These are phyloP conservation scores for Gryllus longicercus DNA, from an alignment of 2,888 invertebrate species.

Conservation along the genomic window DNA sequence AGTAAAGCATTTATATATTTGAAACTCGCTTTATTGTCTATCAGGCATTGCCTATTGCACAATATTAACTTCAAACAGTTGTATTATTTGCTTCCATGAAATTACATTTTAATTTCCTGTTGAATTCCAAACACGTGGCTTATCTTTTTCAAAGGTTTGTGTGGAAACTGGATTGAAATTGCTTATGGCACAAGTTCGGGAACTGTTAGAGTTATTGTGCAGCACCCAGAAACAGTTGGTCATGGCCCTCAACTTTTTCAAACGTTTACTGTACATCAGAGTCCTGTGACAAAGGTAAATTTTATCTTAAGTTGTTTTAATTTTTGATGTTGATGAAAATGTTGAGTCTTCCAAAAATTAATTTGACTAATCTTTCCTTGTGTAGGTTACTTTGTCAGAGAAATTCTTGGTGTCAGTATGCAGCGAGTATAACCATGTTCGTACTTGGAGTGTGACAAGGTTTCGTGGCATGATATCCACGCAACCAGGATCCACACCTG, in stretches of 20 bases:
- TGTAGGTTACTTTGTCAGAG: conserved; percentile 85
- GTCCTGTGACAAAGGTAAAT: conserved; percentile 84
- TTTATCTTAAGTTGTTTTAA: not conserved
- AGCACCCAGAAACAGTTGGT: conserved; percentile 98
- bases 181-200: conserved; percentile 97
- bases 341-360: not conserved
- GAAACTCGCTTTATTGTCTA: not conserved
- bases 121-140: not conserved
- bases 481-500: conserved; percentile 95
- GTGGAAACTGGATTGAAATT: conserved; percentile 99
- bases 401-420: conserved; percentile 94
- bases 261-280: conserved; percentile 95
- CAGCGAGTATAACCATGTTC: conserved; percentile 95
- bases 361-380: conserved; percentile 23
- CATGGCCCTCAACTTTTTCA: conserved; percentile 98
- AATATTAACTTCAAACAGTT: not conserved
- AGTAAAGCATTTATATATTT: not conserved
- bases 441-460: conserved; percentile 94
- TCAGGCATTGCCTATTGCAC: not conserved
- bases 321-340: not conserved
- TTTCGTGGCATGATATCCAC: conserved; percentile 99
- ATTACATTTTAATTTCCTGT: conserved; percentile 24
- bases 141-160: conserved; percentile 63
- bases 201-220: conserved; percentile 94
- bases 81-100: conserved; percentile 25